Evolutionary conservation across 2,113 vertebrate genomes (phyloP).

Genomic region (Cheilinus undulatus): DNA sequence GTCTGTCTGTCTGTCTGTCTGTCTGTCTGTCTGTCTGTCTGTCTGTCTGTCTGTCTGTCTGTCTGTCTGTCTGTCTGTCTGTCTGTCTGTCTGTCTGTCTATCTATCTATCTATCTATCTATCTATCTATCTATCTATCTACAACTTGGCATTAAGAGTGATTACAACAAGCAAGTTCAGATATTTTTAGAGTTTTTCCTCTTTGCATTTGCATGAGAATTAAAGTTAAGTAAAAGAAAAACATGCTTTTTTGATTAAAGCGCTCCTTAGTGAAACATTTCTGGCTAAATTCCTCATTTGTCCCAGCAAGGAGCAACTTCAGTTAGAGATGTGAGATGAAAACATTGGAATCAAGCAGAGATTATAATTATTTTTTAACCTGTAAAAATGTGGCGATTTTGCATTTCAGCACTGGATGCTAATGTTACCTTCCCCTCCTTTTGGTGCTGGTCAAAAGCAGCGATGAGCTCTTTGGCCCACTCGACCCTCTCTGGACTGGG

Average conservation of each 20-base stretch:
- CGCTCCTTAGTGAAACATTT: background rate
- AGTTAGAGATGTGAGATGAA: background rate
- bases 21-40: too few relatives aligned
- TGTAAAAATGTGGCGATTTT: background rate
- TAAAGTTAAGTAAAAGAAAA: background rate
- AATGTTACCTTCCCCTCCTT: conserved; percentile 92
- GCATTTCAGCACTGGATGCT: background rate
- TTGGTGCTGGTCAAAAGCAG: conserved; percentile 93
- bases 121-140: too few relatives aligned
- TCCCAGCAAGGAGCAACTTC: background rate
- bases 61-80: too few relatives aligned
- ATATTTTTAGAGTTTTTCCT: too few relatives aligned
- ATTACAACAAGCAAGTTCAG: too few relatives aligned
- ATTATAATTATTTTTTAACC: background rate
- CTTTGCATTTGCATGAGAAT: background rate
- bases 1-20: too few relatives aligned
- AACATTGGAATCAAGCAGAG: background rate
- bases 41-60: too few relatives aligned
- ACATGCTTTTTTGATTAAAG: background rate
- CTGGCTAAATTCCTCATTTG: background rate
- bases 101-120: too few relatives aligned
- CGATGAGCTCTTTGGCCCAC: conserved; percentile 94
- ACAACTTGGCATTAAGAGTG: too few relatives aligned
- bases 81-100: too few relatives aligned
- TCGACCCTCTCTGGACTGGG: conserved; percentile 90